Conservation (phyloP, 2,797 vertebrate species). For the Arctocebus calabarensis region DNA sequence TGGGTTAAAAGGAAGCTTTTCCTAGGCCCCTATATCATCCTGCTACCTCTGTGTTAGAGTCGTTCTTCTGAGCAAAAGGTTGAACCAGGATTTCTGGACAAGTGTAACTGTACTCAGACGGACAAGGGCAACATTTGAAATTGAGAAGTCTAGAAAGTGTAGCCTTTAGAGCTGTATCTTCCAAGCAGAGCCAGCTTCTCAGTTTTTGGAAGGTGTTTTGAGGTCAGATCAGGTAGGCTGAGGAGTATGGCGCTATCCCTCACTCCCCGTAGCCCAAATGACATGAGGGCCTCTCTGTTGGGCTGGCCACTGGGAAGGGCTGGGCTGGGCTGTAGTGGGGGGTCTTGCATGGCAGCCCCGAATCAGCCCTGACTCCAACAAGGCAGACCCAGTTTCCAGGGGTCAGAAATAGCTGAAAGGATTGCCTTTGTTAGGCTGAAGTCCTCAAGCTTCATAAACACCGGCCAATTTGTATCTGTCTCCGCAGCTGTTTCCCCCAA, state of each 20-base stretch:
- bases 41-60: background rate
- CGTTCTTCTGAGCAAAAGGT: background rate
- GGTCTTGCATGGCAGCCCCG: background rate
- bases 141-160: background rate
- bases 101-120: background rate
- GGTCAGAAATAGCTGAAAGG: background rate
- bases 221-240: background rate
- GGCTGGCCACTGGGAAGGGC: background rate
- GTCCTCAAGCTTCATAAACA: background rate
- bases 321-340: background rate
- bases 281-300: background rate
- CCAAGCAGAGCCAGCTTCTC: background rate
- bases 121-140: background rate
- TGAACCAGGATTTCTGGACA: background rate
- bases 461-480: constrained; percentile 37
- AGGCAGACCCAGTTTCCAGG: background rate
- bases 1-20: background rate
- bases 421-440: background rate
- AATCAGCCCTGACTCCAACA: background rate
- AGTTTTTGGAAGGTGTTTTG: constrained; percentile 45
- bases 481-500: constrained; percentile 89
- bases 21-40: background rate
- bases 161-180: background rate
- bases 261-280: background rate
- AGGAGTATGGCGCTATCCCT: background rate